phyloP scores from a whole-genome alignment of 2,797 vertebrate genomes.

The Lindbergichthys nudifrons region DNA sequence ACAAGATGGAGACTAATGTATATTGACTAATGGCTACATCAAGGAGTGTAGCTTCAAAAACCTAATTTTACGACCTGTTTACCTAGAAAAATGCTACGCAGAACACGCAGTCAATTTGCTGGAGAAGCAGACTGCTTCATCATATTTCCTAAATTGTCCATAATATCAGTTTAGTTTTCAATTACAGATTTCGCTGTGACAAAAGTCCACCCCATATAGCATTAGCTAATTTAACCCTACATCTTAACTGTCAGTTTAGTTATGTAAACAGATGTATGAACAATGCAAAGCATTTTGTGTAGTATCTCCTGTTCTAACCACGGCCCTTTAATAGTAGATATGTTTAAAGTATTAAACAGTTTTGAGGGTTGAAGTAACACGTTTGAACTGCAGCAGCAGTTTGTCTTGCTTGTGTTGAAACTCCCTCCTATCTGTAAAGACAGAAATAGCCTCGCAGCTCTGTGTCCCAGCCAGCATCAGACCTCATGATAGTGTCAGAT shows the following conservation, averaged over 20 bases:
- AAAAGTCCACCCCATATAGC: neutral
- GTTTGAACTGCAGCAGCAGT: slow-evolving; percentile 1
- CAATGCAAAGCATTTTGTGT: neutral
- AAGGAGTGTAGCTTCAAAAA: neutral
- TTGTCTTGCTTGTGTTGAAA: slow-evolving; percentile 31
- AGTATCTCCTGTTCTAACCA: neutral
- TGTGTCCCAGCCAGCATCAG: slow-evolving; percentile 50
- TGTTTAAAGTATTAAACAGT: neutral
- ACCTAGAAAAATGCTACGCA: neutral
- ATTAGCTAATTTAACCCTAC: neutral
- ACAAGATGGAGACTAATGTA: no score
- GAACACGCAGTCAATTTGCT: no score
- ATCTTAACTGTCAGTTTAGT: neutral
- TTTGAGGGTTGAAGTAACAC: neutral
- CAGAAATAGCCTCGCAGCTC: slow-evolving; percentile 67
- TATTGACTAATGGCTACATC: neutral
- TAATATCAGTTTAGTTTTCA: no score
- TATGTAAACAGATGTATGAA: neutral
- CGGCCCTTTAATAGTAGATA: neutral
- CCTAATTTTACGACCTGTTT: neutral
- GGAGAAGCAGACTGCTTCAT: neutral
- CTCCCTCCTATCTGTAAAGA: slow-evolving; percentile 63
- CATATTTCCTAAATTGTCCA: neutral
- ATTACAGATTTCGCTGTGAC: neutral
- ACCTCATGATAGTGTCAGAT: slow-evolving; percentile 70